Conservation (phyloP, 2,797 vertebrate genomes). For the Melanotaenia trifasciata region DNA sequence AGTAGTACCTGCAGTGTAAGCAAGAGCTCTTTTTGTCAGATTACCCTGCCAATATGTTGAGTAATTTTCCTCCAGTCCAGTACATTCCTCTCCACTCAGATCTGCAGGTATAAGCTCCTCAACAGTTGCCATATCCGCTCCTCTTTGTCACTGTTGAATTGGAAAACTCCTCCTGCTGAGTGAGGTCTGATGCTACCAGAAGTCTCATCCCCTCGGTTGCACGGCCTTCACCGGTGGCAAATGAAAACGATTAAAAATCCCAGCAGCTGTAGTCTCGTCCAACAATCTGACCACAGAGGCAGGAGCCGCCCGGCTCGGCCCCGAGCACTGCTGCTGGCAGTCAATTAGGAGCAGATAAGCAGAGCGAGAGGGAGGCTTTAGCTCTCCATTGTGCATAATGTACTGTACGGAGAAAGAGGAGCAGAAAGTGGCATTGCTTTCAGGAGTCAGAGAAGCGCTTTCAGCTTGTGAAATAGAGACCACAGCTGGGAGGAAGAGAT, state of each 20-base stretch:
- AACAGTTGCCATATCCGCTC: slow-evolving; percentile 11
- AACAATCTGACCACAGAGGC: slow-evolving; percentile 45
- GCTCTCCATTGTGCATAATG: slow-evolving; percentile 59
- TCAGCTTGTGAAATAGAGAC: slow-evolving; percentile 71
- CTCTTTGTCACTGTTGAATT: slow-evolving; percentile 21
- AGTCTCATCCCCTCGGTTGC: slow-evolving; percentile 28
- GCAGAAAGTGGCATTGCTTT: slow-evolving; percentile 67
- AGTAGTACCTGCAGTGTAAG: slow-evolving; percentile 27
- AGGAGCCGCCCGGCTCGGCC: slow-evolving; percentile 23
- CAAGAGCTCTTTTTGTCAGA: slow-evolving; percentile 35
- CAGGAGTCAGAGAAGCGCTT: slow-evolving; percentile 62
- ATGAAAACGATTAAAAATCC: slow-evolving; percentile 67
- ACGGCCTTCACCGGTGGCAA: slow-evolving; percentile 49
- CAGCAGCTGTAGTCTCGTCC: slow-evolving; percentile 27
- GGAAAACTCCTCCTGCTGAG: slow-evolving; percentile 46
- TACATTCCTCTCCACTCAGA: slow-evolving; percentile 6
- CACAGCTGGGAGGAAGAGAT: slow-evolving; percentile 67
- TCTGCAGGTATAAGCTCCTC: slow-evolving; percentile 18
- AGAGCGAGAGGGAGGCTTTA: slow-evolving; percentile 48
- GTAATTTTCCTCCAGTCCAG: slow-evolving; percentile 36
- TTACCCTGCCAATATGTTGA: slow-evolving; percentile 37
- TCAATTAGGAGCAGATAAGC: slow-evolving; percentile 75
- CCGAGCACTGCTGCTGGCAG: slow-evolving; percentile 26
- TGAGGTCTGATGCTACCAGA: slow-evolving; percentile 37
- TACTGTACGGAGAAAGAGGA: slow-evolving; percentile 39